phyloP scores from a whole-genome alignment of 1,140 invertebrate species.

The Akabosia matsudoensis region DNA sequence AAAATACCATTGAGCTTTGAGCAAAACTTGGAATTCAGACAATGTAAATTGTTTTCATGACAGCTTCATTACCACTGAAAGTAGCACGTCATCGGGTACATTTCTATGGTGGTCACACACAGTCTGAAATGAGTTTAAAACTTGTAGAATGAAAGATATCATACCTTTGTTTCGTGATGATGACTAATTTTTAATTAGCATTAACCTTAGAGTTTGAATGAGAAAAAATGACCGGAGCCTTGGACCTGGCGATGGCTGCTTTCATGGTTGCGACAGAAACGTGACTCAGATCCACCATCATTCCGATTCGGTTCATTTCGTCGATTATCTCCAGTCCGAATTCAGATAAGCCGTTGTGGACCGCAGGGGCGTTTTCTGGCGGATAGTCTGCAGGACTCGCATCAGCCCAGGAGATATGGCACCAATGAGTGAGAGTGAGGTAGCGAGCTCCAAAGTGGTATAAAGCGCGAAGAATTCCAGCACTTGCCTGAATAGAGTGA shows the following conservation, averaged over 20 bases:
- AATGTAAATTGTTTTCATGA: too few relatives aligned
- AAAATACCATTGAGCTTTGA: too few relatives aligned
- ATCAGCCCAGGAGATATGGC: constrained; percentile 55
- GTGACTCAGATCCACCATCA: constrained; percentile 57
- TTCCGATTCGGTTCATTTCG: constrained; percentile 49
- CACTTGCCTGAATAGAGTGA: constrained; percentile 57
- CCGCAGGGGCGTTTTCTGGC: neutral
- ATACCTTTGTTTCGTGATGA: neutral
- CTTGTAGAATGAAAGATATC: too few relatives aligned
- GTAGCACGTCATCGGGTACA: constrained; percentile 54
- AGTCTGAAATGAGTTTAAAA: constrained; percentile 28
- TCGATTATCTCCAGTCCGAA: constrained; percentile 40
- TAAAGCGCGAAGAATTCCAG: constrained; percentile 52
- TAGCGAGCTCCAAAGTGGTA: constrained; percentile 48
- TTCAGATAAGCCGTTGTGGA: neutral
- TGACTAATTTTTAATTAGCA: too few relatives aligned
- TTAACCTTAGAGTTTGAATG: constrained; percentile 54
- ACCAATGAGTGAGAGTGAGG: constrained; percentile 58
- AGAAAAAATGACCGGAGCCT: constrained; percentile 56
- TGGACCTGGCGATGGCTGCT: constrained; percentile 50
- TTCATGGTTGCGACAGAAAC: constrained; percentile 53
- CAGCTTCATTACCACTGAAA: constrained; percentile 53
- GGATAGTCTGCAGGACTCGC: neutral
- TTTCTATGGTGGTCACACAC: constrained; percentile 55
- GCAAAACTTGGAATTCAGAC: too few relatives aligned